phyloP scores from a whole-genome alignment of 2,888 invertebrate genomes.

The Augiades crinisus region DNA sequence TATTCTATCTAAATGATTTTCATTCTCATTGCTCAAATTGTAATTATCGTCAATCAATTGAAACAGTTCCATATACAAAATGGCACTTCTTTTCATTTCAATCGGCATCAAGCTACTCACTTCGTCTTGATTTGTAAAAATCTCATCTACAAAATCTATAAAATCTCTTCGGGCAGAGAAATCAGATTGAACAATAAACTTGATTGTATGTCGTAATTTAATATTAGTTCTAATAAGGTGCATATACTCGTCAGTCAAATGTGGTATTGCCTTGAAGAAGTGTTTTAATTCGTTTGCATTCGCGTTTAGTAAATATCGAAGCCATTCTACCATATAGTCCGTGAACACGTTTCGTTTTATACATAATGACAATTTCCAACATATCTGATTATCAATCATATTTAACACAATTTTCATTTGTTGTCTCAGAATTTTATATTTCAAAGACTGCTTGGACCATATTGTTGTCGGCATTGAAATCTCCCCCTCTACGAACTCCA shows the following conservation, averaged over 20 bases:
- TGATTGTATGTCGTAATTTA: slow-evolving; percentile 41
- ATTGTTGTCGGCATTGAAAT: slow-evolving; percentile 34
- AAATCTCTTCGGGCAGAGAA: slow-evolving; percentile 42
- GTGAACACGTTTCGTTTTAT: slow-evolving; percentile 43
- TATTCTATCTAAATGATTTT: slow-evolving; percentile 39
- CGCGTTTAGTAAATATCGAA: slow-evolving; percentile 40
- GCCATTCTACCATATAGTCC: slow-evolving; percentile 47
- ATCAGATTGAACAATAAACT: slow-evolving; percentile 35
- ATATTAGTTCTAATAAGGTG: slow-evolving; percentile 40
- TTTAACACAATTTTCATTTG: slow-evolving; percentile 46
- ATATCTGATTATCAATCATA: slow-evolving; percentile 42
- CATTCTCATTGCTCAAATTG: slow-evolving; percentile 40
- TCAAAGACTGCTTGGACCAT: slow-evolving; percentile 42
- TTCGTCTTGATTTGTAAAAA: slow-evolving; percentile 41
- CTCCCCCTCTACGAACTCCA: slow-evolving; percentile 39
- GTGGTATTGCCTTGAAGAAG: slow-evolving; percentile 38
- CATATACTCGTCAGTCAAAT: slow-evolving; percentile 39
- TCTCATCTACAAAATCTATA: slow-evolving; percentile 51
- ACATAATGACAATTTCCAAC: slow-evolving; percentile 44
- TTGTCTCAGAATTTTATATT: slow-evolving; percentile 46
- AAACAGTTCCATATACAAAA: slow-evolving; percentile 39
- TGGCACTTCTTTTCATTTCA: slow-evolving; percentile 36
- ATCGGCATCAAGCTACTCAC: slow-evolving; percentile 37
- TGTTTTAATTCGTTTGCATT: slow-evolving; percentile 34
- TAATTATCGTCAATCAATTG: slow-evolving; percentile 43